Conservation (phyloP, 1,140 invertebrate species). For the Euborellia annulipes region DNA sequence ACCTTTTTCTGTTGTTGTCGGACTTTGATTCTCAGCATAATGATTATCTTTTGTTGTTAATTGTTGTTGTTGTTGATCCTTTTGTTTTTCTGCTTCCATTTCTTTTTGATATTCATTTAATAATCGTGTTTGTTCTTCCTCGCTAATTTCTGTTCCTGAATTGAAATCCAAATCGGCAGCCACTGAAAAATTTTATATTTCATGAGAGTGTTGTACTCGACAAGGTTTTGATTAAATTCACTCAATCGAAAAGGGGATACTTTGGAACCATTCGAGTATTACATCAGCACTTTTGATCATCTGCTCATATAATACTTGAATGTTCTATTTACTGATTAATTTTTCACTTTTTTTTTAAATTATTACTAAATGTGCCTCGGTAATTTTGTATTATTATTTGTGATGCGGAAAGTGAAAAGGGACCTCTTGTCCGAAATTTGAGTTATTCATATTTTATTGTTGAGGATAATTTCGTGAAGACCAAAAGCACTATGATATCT, state of each 20-base stretch:
- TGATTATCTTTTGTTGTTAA: constrained; percentile 6
- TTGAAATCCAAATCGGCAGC: constrained; percentile 9
- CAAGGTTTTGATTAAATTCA: constrained; percentile 1
- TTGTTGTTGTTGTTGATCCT: too few relatives aligned
- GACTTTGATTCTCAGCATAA: not conserved
- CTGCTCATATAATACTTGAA: not conserved
- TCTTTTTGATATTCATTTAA: constrained; percentile 18
- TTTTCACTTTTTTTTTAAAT: too few relatives aligned
- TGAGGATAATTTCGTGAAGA: too few relatives aligned
- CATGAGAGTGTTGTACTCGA: not conserved
- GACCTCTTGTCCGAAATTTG: too few relatives aligned
- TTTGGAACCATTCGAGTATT: not conserved
- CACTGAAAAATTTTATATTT: constrained; percentile 7
- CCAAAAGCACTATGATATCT: too few relatives aligned
- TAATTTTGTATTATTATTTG: too few relatives aligned
- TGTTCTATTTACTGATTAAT: too few relatives aligned
- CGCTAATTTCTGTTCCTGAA: constrained; percentile 15
- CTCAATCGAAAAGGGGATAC: not conserved
- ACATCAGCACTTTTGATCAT: not conserved
- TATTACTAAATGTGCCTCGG: too few relatives aligned
- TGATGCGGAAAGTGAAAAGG: too few relatives aligned
- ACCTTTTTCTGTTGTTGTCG: constrained; percentile 2
- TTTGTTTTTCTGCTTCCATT: not conserved
- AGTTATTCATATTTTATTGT: too few relatives aligned
- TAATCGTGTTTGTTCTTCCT: constrained; percentile 19